Percentiles rank a stretch among this genome's conserved stretches.
Evolutionary conservation across 2,888 invertebrate genomes (phyloP).

Genomic region (Torymus texanus): DNA sequence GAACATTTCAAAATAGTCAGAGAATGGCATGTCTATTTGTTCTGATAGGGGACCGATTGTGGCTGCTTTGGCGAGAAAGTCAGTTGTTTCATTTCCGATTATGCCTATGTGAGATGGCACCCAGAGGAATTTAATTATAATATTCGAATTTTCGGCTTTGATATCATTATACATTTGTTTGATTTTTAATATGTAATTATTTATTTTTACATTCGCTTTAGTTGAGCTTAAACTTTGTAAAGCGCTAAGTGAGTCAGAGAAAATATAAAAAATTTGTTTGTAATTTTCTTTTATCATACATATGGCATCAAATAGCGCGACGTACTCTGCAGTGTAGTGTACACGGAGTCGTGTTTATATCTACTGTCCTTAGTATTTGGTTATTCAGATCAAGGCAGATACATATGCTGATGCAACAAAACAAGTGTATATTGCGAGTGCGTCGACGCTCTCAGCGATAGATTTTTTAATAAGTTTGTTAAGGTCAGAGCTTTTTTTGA

Average conservation of each 20-base stretch:
- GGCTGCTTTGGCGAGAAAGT: background rate
- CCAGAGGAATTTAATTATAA: background rate
- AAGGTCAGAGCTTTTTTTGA: background rate
- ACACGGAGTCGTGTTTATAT: background rate
- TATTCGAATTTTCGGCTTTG: background rate
- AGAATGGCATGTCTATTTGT: background rate
- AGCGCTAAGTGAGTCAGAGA: conserved; percentile 4
- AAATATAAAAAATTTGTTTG: background rate
- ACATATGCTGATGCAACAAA: background rate
- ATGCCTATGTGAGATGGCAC: conserved; percentile 4
- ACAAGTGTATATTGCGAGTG: background rate
- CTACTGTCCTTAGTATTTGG: background rate
- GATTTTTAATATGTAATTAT: background rate
- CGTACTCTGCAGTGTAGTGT: conserved; percentile 9
- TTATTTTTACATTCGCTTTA: background rate
- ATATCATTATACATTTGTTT: background rate
- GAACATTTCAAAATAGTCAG: background rate
- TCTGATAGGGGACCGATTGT: background rate
- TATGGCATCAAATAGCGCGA: background rate
- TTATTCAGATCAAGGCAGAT: background rate
- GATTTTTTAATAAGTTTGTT: background rate
- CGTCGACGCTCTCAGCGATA: background rate
- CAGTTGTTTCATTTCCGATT: conserved; percentile 5
- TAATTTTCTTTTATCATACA: background rate
- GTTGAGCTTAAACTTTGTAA: background rate